Percentiles rank a stretch among this genome's conserved stretches.
Evolutionary conservation across 2,888 invertebrate species (phyloP).

Genomic region (Uropetala carovei): DNA sequence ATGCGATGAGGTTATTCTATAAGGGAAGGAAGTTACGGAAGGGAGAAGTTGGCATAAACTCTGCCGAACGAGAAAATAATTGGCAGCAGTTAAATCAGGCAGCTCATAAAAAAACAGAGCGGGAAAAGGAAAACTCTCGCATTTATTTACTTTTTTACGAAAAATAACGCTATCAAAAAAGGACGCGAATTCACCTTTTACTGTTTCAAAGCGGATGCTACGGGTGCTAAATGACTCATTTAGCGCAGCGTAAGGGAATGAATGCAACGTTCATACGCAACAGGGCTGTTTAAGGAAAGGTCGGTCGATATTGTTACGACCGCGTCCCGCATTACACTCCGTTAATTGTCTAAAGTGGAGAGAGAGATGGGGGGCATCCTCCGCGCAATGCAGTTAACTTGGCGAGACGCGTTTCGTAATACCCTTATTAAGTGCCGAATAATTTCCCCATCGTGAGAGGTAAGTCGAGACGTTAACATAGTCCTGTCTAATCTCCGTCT

Average conservation of each 20-base stretch:
- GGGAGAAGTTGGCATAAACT: neutral
- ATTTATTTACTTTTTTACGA: neutral
- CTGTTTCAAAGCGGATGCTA: neutral
- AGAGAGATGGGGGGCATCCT: neutral
- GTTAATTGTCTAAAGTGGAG: conserved; percentile 11
- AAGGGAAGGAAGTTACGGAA: too few species aligned
- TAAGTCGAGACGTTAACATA: neutral
- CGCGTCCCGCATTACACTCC: neutral
- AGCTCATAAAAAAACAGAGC: neutral
- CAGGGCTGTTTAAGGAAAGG: neutral
- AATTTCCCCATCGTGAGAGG: neutral
- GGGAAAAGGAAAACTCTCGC: neutral
- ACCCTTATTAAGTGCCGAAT: neutral
- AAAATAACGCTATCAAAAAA: neutral
- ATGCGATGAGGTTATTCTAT: neutral
- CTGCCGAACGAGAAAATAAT: neutral
- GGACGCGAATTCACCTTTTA: neutral
- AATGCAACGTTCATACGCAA: neutral
- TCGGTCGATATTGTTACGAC: conserved; percentile 5
- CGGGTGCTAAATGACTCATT: conserved; percentile 26
- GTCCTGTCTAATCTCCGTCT: neutral
- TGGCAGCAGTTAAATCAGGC: neutral
- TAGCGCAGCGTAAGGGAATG: neutral
- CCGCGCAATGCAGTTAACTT: neutral
- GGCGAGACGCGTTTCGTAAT: neutral